Evolutionary conservation across 2,888 invertebrate genomes (phyloP).

Genomic region (Rotaria socialis): DNA sequence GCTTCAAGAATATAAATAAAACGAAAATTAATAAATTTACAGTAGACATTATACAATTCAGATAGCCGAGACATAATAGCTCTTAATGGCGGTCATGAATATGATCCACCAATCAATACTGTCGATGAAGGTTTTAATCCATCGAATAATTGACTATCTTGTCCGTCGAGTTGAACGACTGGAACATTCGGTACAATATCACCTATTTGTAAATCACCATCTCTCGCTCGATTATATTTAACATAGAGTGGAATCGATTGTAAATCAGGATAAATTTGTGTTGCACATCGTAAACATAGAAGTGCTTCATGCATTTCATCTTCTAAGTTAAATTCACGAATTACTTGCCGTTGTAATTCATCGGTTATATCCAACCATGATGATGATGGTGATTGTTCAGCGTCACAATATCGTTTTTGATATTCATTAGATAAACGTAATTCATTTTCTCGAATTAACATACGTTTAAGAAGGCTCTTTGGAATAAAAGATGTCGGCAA

Average conservation of each 20-base stretch:
- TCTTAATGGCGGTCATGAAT: conserved; percentile 36
- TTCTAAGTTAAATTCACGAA: neutral
- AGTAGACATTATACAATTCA: neutral
- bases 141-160: conserved; percentile 14
- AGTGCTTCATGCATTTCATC: conserved; percentile 17
- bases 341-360: conserved; percentile 25
- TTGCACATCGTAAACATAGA: conserved; percentile 10
- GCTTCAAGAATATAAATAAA: conserved; percentile 31
- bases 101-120: neutral
- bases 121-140: neutral
- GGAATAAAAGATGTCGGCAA: neutral
- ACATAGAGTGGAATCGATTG: neutral
- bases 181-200: neutral
- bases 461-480: neutral
- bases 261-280: conserved; percentile 12
- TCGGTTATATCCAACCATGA: neutral
- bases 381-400: neutral
- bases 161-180: neutral
- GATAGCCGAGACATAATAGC: neutral
- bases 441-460: conserved; percentile 28
- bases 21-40: neutral
- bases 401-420: neutral
- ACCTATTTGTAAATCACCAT: conserved; percentile 12
- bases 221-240: conserved; percentile 1
- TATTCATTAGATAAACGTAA: neutral